Percentiles rank a stretch among this genome's conserved stretches.
phyloP scores from a whole-genome alignment of 2,113 vertebrate species.

The Pterocles burchelli region DNA sequence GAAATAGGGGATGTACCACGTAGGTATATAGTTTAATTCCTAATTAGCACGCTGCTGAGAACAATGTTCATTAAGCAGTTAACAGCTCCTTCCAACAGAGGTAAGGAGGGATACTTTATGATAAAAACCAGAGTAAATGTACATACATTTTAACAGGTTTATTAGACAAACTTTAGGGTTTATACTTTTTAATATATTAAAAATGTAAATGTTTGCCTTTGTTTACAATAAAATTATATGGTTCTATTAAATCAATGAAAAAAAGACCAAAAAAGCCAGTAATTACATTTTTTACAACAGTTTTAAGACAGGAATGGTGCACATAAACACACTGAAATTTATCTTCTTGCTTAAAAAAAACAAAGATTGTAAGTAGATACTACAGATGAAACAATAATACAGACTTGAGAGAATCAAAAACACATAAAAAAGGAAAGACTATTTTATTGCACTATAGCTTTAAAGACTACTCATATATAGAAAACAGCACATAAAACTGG shows the following conservation, averaged over 20 bases:
- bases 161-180: not conserved
- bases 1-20: not conserved
- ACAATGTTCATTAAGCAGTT: not conserved
- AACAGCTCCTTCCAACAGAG: not conserved
- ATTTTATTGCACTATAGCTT: not conserved
- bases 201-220: not conserved
- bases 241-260: not conserved
- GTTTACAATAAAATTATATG: not conserved
- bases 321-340: not conserved
- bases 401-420: not conserved
- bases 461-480: not conserved
- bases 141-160: not conserved
- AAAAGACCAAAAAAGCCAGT: not conserved
- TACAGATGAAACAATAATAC: not conserved
- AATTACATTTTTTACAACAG: not conserved
- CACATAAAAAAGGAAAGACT: not conserved
- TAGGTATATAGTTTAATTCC: not conserved
- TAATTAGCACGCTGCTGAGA: not conserved
- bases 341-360: not conserved
- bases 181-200: not conserved
- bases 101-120: not conserved
- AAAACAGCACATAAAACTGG: not conserved
- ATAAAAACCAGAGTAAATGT: not conserved
- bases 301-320: not conserved
- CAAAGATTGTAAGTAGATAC: not conserved